Conservation (phyloP, 2,113 vertebrate species). For the Eulacestoma nigropectus region DNA sequence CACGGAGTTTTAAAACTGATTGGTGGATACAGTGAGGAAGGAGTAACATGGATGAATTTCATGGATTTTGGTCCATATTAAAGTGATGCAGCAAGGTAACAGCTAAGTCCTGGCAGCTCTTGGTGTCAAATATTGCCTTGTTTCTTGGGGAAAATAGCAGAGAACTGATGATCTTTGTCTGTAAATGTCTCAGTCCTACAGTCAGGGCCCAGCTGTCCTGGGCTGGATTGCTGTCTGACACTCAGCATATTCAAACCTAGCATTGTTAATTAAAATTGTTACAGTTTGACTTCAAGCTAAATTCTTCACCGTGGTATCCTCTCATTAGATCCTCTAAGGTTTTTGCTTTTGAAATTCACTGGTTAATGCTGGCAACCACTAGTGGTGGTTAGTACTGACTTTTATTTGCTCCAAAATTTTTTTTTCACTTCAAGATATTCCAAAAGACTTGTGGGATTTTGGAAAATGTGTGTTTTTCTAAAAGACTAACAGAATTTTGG, state of each 20-base stretch:
- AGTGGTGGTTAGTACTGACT: not conserved
- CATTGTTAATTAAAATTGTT: not conserved
- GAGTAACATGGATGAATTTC: not conserved
- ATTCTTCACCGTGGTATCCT: not conserved
- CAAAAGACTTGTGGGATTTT: not conserved
- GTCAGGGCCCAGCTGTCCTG: not conserved
- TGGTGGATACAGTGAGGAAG: not conserved
- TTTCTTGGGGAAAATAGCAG: not conserved
- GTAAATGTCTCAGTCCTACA: not conserved
- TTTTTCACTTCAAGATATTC: not conserved
- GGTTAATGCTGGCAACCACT: not conserved
- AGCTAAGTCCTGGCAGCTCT: not conserved
- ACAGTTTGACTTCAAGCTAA: not conserved
- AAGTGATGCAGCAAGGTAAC: not conserved
- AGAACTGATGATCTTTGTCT: not conserved
- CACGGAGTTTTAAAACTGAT: not conserved
- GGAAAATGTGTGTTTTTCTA: fast-evolving
- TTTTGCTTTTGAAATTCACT: not conserved
- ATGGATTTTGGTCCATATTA: not conserved
- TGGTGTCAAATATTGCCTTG: not conserved
- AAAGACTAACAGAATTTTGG: not conserved
- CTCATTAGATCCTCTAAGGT: not conserved
- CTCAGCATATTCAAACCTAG: not conserved
- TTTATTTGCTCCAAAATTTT: not conserved
- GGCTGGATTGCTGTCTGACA: not conserved